Percentiles rank a stretch among this genome's conserved stretches.
Conservation (phyloP, 64 coral and sea anemone species). For the Platygyra sinensis region DNA sequence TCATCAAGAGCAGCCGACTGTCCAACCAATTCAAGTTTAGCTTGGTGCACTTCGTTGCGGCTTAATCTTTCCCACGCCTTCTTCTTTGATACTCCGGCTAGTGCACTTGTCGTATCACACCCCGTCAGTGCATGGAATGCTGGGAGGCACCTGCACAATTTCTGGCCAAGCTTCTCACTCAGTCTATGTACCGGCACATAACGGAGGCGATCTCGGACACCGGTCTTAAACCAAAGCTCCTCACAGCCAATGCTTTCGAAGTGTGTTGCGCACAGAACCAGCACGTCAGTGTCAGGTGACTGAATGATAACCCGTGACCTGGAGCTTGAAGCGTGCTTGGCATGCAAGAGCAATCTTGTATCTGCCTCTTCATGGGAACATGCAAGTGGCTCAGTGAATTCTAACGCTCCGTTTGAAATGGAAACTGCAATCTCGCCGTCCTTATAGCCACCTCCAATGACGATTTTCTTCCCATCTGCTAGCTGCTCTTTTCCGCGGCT, state of each 20-base stretch:
- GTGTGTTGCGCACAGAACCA: conserved; percentile 11
- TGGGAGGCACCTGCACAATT: conserved; percentile 29
- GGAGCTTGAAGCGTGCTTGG: no score
- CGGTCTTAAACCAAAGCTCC: conserved; percentile 21
- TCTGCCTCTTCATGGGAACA: conserved; percentile 22
- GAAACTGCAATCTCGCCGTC: background rate
- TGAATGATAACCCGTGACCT: background rate
- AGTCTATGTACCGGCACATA: conserved; percentile 33
- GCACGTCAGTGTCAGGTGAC: conserved; percentile 50
- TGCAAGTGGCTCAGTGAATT: no score
- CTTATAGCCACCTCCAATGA: background rate
- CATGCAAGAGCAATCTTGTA: conserved; percentile 46
- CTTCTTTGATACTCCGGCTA: conserved; percentile 51
- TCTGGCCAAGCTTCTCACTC: background rate
- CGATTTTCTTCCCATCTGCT: background rate
- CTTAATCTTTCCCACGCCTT: conserved; percentile 14
- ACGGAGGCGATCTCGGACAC: conserved; percentile 32
- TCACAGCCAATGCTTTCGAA: conserved; percentile 4
- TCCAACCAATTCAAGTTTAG: conserved; percentile 33
- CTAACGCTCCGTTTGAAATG: no score
- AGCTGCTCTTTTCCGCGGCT: background rate
- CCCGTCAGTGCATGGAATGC: conserved; percentile 57
- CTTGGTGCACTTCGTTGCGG: conserved; percentile 41
- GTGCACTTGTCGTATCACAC: conserved; percentile 41
- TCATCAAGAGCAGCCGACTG: background rate